A percentile compares a stretch with the other conserved stretches of the same genome.
Conservation (phyloP, 2,888 invertebrate species). For the Scelioninae gen. 1 region DNA sequence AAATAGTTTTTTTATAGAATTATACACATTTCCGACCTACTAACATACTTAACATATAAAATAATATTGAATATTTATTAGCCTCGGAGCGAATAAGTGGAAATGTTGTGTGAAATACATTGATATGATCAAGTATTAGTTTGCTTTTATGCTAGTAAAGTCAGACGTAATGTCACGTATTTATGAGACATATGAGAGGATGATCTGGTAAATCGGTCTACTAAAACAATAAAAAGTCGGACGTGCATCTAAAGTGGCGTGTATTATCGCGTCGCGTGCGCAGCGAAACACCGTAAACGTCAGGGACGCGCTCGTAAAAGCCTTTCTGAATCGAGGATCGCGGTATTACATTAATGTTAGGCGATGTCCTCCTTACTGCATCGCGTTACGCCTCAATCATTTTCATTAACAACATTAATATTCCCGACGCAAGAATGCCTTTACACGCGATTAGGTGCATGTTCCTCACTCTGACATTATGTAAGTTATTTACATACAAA, state of each 20-base stretch:
- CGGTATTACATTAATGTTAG: slow-evolving; percentile 46
- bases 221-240: slow-evolving; percentile 76
- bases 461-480: not conserved
- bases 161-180: slow-evolving; percentile 50
- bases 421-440: slow-evolving; percentile 34
- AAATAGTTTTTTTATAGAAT: slow-evolving; percentile 3
- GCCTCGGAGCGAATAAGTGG: too few relatives aligned
- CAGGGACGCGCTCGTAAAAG: slow-evolving; percentile 63
- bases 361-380: slow-evolving; percentile 43
- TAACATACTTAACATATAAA: slow-evolving; percentile 19
- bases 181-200: slow-evolving; percentile 63
- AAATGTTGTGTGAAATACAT: not conserved
- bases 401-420: slow-evolving; percentile 67
- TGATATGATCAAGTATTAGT: slow-evolving; percentile 43
- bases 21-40: slow-evolving; percentile 20
- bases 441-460: slow-evolving; percentile 42
- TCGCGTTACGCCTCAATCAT: slow-evolving; percentile 55
- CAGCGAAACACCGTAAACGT: slow-evolving; percentile 55
- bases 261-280: slow-evolving; percentile 62
- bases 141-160: slow-evolving; percentile 39
- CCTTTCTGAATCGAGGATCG: slow-evolving; percentile 35
- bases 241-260: slow-evolving; percentile 38
- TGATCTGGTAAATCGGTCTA: slow-evolving; percentile 73
- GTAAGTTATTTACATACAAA: slow-evolving; percentile 1
- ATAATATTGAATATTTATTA: too few relatives aligned